Base-by-base conservation (phyloP, 2,888 invertebrate genomes). In the Dasypogon diadema region DNA sequence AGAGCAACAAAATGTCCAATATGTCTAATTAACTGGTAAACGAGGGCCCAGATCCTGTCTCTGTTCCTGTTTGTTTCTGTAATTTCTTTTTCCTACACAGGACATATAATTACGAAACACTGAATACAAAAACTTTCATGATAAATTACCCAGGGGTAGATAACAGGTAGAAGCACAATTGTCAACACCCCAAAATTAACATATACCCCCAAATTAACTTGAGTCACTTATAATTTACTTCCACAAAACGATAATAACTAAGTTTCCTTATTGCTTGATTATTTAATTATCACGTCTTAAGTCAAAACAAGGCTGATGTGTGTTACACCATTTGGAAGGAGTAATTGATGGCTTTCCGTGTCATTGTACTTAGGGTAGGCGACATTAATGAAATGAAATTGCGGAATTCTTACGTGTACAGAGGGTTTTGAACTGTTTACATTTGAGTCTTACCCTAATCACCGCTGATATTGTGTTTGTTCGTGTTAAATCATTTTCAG, bases 181-280 rank as follows among this genome's bases (percentile, higher is more conserved):
- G 3, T 30, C 30, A 30, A 8, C 8, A 30, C 8, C 4, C 30
- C 30, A 30, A 30, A 30, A 30, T 30, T 30, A 56, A 56, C 24
- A 26, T 58, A 30, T 58, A 26, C 30, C 26, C 58, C 16, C 26
- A 30, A 58, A 58, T 58, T 58, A 58, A 58, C 30, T 24, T 16
- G 16, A 30, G 58, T 26, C 16, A 24, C 58, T 58, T 58, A 30
- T 58, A 58, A 58, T 58, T 58, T 10, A 58, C 26, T 58, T 58
- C 10, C 14, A 58, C 30, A 58, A 26, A 26, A 30, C 24, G 24
- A 30, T 30, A 58, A 58, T 58, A 26, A 58, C 30, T 3, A 8
- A 8, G 30, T 30, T 5, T 30, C 30, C 30, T 30, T 8, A 30
- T 30, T 30, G 30, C 58, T 30, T 58, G n/a, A 30, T 30, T 30